Percentiles rank a stretch among this genome's conserved stretches.
These are phyloP conservation scores for Drosophila saltans DNA, from an alignment of 1,140 invertebrate species.

Conservation along the genomic window DNA sequence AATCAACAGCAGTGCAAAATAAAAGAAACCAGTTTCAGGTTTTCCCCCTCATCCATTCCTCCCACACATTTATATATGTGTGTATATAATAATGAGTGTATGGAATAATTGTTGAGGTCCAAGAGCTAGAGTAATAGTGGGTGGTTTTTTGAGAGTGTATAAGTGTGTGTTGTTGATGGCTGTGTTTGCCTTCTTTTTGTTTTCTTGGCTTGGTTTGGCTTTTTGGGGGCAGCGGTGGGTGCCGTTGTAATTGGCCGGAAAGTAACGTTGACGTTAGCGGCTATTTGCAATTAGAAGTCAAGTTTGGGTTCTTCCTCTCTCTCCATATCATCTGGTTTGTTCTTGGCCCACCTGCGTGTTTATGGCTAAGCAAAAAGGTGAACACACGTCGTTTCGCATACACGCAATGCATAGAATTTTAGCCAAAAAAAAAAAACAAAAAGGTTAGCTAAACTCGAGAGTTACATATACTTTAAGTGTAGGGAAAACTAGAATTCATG, in stretches of 20 bases:
- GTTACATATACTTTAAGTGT: not conserved
- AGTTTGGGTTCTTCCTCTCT: constrained; percentile 3
- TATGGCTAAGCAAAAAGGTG: not conserved
- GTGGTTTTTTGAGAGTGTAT: not conserved
- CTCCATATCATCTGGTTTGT: not conserved
- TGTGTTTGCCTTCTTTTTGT: constrained; percentile 8
- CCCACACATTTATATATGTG: constrained; percentile 2
- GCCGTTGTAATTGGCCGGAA: constrained; percentile 16
- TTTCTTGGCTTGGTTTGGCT: not conserved
- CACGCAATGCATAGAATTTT: constrained; percentile 3
- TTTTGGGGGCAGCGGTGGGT: not conserved
- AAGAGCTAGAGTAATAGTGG: constrained; percentile 6
- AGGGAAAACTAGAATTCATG: not conserved
- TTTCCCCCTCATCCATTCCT: not conserved
- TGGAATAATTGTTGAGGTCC: constrained; percentile 18
- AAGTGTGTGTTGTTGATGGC: not conserved
- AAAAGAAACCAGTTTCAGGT: constrained; percentile 14
- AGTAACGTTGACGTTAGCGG: constrained; percentile 24
- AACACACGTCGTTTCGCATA: not conserved
- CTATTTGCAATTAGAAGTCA: constrained; percentile 21
- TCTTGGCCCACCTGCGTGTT: constrained; percentile 1
- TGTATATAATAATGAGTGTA: constrained; percentile 12
- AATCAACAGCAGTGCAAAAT: not conserved
- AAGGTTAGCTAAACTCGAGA: not conserved
- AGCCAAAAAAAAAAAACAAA: constrained; percentile 4